These are phyloP conservation scores for Macrobrachium rosenbergii DNA, from an alignment of 1,140 invertebrate species.

Conservation along the genomic window DNA sequence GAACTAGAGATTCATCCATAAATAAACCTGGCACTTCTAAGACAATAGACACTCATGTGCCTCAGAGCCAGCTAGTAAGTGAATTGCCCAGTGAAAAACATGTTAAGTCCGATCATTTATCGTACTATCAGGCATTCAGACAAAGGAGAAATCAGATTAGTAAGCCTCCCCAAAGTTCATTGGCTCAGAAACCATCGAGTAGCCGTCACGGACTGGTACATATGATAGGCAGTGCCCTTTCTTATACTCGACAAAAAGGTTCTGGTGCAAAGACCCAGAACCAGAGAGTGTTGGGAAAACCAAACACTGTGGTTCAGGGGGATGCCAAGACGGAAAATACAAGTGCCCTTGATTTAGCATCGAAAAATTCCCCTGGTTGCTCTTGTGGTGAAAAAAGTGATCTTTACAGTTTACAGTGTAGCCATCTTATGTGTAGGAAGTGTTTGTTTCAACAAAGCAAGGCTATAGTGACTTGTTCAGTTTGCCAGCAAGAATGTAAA, in stretches of 20 bases:
- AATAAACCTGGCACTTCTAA: too few relatives aligned
- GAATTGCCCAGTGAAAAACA: neutral
- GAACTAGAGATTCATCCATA: too few relatives aligned
- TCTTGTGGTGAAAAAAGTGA: conserved; percentile 36
- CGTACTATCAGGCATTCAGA: neutral
- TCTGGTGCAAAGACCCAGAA: neutral
- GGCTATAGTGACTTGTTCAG: conserved; percentile 5
- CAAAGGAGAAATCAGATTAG: conserved; percentile 1
- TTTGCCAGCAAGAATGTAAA: conserved; percentile 27
- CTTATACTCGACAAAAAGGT: conserved; percentile 25
- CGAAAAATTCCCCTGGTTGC: conserved; percentile 2
- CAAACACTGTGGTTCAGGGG: conserved; percentile 30
- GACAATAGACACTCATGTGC: too few relatives aligned
- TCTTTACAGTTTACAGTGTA: conserved; percentile 34
- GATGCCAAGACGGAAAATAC: neutral
- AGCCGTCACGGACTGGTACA: conserved; percentile 43
- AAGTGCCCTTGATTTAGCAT: neutral
- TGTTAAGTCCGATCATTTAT: neutral
- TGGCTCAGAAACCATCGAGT: neutral
- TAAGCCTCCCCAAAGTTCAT: conserved; percentile 8
- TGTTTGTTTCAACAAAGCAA: conserved; percentile 31
- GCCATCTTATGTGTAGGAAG: conserved; percentile 40
- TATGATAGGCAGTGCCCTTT: conserved; percentile 54
- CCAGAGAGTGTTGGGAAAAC: conserved; percentile 20
- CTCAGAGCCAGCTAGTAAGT: neutral